Percentiles rank a stretch among this genome's conserved stretches.
Conservation (phyloP, 2,888 invertebrate species). For the Melitaea athalia region DNA sequence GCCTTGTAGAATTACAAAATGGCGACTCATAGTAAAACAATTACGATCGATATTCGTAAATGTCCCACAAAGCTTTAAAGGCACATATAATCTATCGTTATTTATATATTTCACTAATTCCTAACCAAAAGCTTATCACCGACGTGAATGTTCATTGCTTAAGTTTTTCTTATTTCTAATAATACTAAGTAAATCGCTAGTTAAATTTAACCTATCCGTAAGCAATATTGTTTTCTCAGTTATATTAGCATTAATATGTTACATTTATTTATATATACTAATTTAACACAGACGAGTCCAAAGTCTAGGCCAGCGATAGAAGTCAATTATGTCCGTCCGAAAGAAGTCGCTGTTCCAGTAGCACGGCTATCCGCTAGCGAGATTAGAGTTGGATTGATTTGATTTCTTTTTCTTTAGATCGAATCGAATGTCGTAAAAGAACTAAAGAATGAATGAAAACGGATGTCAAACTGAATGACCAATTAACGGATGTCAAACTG, state of each 20-base stretch:
- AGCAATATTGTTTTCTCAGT: background rate
- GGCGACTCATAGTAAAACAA: slow-evolving; percentile 56
- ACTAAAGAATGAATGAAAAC: background rate
- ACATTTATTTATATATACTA: slow-evolving; percentile 15
- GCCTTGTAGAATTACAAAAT: slow-evolving; percentile 67
- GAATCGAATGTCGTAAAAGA: no score
- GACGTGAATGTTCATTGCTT: slow-evolving; percentile 11
- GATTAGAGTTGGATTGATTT: slow-evolving; percentile 34
- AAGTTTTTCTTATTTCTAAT: slow-evolving; percentile 4
- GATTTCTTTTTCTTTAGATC: no score
- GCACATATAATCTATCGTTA: slow-evolving; percentile 29
- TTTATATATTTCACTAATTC: slow-evolving; percentile 30
- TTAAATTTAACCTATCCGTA: slow-evolving; percentile 14
- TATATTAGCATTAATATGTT: slow-evolving; percentile 7
- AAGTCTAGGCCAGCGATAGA: slow-evolving; percentile 49
- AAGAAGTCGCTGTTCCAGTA: slow-evolving; percentile 48
- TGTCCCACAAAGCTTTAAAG: slow-evolving; percentile 36
- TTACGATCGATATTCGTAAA: slow-evolving; percentile 13
- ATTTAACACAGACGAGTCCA: slow-evolving; percentile 43
- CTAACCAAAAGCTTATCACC: slow-evolving; percentile 14
- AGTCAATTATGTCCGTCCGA: slow-evolving; percentile 39
- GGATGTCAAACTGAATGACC: background rate
- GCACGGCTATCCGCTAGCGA: slow-evolving; percentile 55
- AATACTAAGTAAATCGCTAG: background rate
- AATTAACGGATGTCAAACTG: background rate